Evolutionary conservation across 2,113 vertebrate genomes (phyloP), one percentile per base, ranked within the genome.

Genomic region (Lampris incognitus): DNA sequence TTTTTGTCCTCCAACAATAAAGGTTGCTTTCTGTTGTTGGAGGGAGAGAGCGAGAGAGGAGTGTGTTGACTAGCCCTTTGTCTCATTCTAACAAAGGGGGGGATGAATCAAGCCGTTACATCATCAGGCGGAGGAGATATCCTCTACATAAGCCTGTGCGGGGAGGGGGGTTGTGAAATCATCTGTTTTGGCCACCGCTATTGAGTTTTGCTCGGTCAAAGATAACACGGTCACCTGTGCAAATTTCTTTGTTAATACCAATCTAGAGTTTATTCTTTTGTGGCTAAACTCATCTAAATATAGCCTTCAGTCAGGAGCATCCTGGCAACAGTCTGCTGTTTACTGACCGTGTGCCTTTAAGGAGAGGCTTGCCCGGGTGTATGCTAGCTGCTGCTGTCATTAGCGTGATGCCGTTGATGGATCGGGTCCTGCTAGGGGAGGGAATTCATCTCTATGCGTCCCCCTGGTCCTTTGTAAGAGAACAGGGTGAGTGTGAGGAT

Each of bases 101-200:
- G 69, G 73, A 75, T 81, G 78, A 78, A 55, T 82, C 66, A 24
- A 78, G 79, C 10, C n/a, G 70, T 90, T 89, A 90, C 87, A 81
- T 92, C 89, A 91, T 60, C 79, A 58, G 39, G 68, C 61, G 64
- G 55, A 13, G 41, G 59, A 79, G 81, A 67, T 46, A 50, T 67
- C 65, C 70, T 78, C 50, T 74, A 74, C 78, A 83, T 74, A 63
- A 78, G 63, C 83, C 80, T 67, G 87, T 80, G 81, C 82, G n/a
- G 24, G 36, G 58, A 84, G n/a, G 24, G 36, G 58, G 58, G 36
- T 3, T 74, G 56, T 82, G 66, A 87, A 85, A 83, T 88, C 78
- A 89, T 80, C 11, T n/a, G 36, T 57, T 38, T 39, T 9, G 0
- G 48, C 59, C 56, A 2, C n/a, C 5, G 54, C n/a, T 13, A 40